Evolutionary conservation across 2,888 invertebrate species (phyloP).

Genomic region (Vanessa cardui): DNA sequence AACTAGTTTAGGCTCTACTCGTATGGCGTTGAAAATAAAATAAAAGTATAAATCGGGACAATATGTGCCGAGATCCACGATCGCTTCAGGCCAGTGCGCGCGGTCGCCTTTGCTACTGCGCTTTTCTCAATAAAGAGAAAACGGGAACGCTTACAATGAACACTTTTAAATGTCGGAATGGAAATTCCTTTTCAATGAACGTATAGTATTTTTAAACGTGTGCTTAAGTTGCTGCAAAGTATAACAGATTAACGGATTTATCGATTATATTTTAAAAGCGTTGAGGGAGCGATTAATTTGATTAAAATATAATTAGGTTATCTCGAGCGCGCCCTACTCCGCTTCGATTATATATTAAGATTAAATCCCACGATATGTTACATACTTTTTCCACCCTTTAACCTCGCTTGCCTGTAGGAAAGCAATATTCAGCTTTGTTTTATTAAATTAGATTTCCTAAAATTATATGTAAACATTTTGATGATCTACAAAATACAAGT

Average conservation of each 20-base stretch:
- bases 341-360: too few species aligned
- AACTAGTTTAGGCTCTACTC: conserved; percentile 67
- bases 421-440: too few species aligned
- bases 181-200: conserved; percentile 22
- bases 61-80: conserved; percentile 34
- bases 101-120: conserved; percentile 32
- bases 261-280: background rate
- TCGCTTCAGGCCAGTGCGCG: conserved; percentile 38
- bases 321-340: too few species aligned
- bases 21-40: conserved; percentile 57
- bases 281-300: too few species aligned
- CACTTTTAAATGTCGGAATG: conserved; percentile 28
- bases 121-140: conserved; percentile 36
- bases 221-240: background rate
- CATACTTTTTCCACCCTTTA: too few species aligned
- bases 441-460: too few species aligned
- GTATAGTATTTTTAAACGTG: conserved; percentile 11
- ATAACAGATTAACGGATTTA: background rate
- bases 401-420: too few species aligned
- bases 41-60: conserved; percentile 53
- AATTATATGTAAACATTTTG: too few species aligned
- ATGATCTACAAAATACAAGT: too few species aligned
- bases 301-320: too few species aligned
- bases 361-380: too few species aligned
- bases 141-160: conserved; percentile 30